Conservation (phyloP, 2,113 vertebrate genomes). For the Apteryx owenii region DNA sequence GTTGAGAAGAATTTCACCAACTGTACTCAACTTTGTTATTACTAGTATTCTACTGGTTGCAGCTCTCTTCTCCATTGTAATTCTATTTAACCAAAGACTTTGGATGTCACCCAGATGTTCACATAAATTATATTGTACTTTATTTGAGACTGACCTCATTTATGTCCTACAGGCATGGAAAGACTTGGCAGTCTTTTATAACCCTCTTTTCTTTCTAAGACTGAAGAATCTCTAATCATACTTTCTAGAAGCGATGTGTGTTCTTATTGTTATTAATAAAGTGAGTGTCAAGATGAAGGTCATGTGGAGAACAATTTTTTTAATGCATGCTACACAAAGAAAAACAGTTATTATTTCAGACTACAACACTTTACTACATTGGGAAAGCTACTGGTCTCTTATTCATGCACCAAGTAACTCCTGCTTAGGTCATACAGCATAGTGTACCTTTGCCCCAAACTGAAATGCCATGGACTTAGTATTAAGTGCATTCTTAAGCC, state of each 20-base stretch:
- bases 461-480: background rate
- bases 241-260: background rate
- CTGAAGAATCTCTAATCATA: background rate
- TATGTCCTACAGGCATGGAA: background rate
- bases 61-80: background rate
- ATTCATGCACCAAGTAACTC: background rate
- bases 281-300: background rate
- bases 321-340: background rate
- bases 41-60: background rate
- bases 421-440: background rate
- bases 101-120: constrained; percentile 2
- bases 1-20: constrained; percentile 19
- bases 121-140: background rate
- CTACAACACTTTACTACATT: background rate
- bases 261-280: background rate
- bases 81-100: constrained; percentile 7
- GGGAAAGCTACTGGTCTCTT: background rate
- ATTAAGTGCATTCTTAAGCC: background rate
- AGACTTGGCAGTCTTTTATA: background rate
- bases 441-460: background rate
- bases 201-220: background rate
- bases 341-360: background rate
- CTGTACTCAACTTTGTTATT: background rate
- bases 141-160: background rate
- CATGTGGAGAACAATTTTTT: background rate